A percentile compares a stretch with the other conserved stretches of the same genome.
Evolutionary conservation across 2,797 vertebrate genomes (phyloP).

Genomic region (Lutjanus campechanus): DNA sequence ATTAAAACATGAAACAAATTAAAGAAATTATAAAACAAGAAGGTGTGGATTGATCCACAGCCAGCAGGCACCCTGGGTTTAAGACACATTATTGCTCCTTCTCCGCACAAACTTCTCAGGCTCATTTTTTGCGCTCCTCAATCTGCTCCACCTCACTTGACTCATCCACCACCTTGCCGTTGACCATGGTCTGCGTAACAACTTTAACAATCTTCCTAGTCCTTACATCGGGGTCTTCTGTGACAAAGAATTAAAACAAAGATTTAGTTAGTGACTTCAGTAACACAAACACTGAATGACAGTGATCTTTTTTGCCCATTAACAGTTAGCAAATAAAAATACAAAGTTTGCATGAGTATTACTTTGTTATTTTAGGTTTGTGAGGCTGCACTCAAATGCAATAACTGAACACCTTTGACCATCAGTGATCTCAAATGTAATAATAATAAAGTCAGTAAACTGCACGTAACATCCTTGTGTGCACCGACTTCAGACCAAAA

Average conservation of each 20-base stretch:
- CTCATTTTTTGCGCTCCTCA: constrained; percentile 86
- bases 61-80: constrained; percentile 38
- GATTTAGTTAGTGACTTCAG: background rate
- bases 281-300: background rate
- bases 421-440: background rate
- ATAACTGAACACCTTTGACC: background rate
- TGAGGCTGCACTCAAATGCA: background rate
- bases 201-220: constrained; percentile 91
- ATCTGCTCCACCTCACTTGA: constrained; percentile 89
- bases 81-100: constrained; percentile 1
- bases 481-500: background rate
- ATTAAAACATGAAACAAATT: constrained; percentile 6
- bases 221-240: constrained; percentile 86
- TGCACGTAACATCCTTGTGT: background rate
- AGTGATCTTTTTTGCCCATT: background rate
- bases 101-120: background rate
- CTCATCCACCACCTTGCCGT: constrained; percentile 89
- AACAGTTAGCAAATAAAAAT: background rate
- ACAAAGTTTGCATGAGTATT: background rate
- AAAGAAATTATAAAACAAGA: background rate
- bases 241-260: constrained; percentile 37
- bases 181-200: constrained; percentile 89
- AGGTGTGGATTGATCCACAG: background rate
- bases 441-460: background rate
- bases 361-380: background rate